phyloP scores from a whole-genome alignment of 1,140 invertebrate genomes.

The Diabrotica virgifera region DNA sequence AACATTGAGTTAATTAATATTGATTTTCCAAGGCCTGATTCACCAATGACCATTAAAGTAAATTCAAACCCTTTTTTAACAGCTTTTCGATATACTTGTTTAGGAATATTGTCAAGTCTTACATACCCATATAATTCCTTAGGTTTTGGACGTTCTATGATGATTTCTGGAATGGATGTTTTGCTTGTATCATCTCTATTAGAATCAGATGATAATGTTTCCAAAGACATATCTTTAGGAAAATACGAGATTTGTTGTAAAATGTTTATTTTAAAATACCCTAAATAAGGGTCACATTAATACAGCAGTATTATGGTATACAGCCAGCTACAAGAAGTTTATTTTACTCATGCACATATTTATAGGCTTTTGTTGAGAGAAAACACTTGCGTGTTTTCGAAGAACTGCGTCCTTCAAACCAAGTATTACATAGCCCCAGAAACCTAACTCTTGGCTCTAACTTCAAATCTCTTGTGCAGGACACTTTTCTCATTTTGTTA shows the following conservation, averaged over 20 bases:
- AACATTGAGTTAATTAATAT: constrained; percentile 99
- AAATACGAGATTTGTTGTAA: constrained; percentile 41
- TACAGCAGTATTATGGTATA: too few species aligned
- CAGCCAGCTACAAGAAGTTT: constrained; percentile 41
- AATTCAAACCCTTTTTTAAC: constrained; percentile 99
- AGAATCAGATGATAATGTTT: constrained; percentile 30
- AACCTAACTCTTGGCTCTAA: too few species aligned
- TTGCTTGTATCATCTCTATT: constrained; percentile 39
- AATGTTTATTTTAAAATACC: too few species aligned
- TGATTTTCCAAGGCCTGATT: constrained; percentile 96
- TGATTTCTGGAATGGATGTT: constrained; percentile 42
- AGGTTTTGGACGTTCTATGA: constrained; percentile 60
- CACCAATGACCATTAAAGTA: constrained; percentile 98
- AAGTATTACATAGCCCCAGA: too few species aligned
- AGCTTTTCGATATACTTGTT: constrained; percentile 97
- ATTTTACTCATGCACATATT: constrained; percentile 42
- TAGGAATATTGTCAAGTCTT: constrained; percentile 93
- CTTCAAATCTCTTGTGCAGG: too few species aligned
- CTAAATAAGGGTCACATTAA: too few species aligned
- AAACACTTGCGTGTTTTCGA: too few species aligned
- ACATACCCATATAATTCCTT: constrained; percentile 90
- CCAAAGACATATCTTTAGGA: constrained; percentile 38
- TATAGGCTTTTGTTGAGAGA: too few species aligned
- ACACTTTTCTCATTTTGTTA: too few species aligned
- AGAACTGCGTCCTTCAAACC: too few species aligned